These are phyloP conservation scores for Clinocottus analis DNA, from an alignment of 2,113 vertebrate species.

Conservation along the genomic window DNA sequence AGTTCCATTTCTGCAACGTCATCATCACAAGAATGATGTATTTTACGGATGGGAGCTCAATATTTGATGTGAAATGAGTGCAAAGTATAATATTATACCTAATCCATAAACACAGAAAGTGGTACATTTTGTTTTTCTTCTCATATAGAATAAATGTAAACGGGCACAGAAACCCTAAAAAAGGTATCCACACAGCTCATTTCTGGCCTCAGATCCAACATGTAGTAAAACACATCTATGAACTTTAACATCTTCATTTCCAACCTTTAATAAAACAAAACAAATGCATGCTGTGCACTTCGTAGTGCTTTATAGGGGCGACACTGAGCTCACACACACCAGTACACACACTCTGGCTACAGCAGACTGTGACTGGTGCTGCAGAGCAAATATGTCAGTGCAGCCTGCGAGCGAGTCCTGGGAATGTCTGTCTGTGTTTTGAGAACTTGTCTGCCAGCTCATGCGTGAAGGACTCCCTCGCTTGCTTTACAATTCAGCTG, in stretches of 20 bases:
- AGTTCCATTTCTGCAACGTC: not conserved
- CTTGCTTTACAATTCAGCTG: conserved; percentile 78
- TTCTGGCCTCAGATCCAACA: conserved; percentile 4
- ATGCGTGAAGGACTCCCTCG: conserved; percentile 77
- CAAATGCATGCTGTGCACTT: not conserved
- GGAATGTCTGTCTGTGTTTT: conserved; percentile 70
- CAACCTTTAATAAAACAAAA: conserved; percentile 15
- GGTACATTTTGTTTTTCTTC: not conserved
- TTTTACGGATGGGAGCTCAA: not conserved
- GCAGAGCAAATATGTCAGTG: conserved; percentile 36
- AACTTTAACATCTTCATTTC: conserved; percentile 15
- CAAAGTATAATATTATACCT: not conserved
- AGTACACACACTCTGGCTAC: not conserved
- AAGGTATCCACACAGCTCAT: not conserved
- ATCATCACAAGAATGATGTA: not conserved
- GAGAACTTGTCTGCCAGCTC: conserved; percentile 71
- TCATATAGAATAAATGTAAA: not conserved
- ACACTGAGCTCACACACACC: not conserved
- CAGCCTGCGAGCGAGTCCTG: conserved; percentile 34
- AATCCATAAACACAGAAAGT: not conserved
- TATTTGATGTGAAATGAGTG: not conserved
- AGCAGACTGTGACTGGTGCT: conserved; percentile 16
- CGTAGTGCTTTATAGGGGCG: not conserved
- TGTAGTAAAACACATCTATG: no score
- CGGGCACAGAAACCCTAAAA: not conserved